Evolutionary conservation across 2,797 vertebrate species (phyloP), one percentile per base, ranked within the genome.

Genomic region (Acanthiza pusilla): DNA sequence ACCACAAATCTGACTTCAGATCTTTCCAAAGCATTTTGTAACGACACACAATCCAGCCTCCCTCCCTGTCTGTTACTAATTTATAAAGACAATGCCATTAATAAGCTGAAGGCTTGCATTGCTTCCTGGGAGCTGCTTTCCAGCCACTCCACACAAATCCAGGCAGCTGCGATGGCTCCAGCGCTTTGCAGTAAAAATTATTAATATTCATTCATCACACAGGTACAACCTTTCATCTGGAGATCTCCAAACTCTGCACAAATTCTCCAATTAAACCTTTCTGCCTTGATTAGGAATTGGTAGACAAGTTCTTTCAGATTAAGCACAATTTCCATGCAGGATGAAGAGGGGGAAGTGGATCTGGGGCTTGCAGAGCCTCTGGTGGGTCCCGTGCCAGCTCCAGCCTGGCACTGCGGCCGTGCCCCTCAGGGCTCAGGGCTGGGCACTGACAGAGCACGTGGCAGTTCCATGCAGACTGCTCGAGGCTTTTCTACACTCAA

Each of bases 181-280:
- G 43, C 3, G 1, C 55, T 57, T 27, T 50, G 53, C 38, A 45
- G 34, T 20, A 29, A 45, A 25, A 60, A 74, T 25, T 30, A 57
- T n/a, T 85, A 47, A 63, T 53, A 91, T 63, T 88, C 74, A 67
- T 54, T 63, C 43, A 51, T 50, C 74, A 77, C 76, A 36, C 42
- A 73, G 71, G 85, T 57, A 89, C 58, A 72, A 6, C 54, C 76
- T 67, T 86, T 76, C 73, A 71, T 54, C 70, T 67, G 63, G 50
- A 88, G 45, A 91, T 79, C 91, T 94, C 88, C 90, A 85, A 88
- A 80, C 65, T 62, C 76, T 21, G 40, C 75, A 62, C 87, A 89
- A 89, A 91, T 72, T 62, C 70, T 60, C 85, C 86, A 60, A 67
- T 94, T 92, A 91, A 78, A 61, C 58, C 79, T 81, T 70, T 76